Evolutionary conservation across 2,113 vertebrate genomes (phyloP).

Genomic region (Agelaius phoeniceus): DNA sequence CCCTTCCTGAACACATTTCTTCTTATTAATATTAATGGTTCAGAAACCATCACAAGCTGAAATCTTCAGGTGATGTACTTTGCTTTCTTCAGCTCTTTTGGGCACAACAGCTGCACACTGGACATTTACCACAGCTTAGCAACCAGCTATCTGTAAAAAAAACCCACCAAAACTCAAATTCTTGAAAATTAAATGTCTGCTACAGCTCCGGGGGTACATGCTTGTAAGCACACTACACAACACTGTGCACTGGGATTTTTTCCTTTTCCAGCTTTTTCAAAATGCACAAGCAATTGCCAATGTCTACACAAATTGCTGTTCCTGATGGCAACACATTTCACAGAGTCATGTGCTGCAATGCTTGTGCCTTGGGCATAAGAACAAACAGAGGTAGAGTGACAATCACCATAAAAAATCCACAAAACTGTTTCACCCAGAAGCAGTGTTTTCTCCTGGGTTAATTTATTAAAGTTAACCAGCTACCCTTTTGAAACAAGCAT

Average conservation of each 20-base stretch:
- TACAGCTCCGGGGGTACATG: constrained; percentile 30
- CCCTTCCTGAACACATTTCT: background rate
- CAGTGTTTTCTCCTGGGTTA: constrained; percentile 72
- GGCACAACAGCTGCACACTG: constrained; percentile 76
- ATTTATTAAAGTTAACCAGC: constrained; percentile 72
- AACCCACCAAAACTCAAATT: constrained; percentile 38
- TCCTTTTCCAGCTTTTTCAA: constrained; percentile 57
- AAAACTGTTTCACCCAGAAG: constrained; percentile 66
- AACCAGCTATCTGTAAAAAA: constrained; percentile 69
- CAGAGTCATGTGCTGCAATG: background rate
- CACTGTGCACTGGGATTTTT: background rate
- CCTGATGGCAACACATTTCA: constrained; percentile 27
- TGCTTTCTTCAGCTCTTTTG: constrained; percentile 57
- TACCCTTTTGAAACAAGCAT: constrained; percentile 47
- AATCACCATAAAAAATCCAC: constrained; percentile 65
- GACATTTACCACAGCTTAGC: constrained; percentile 73
- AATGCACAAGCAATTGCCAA: constrained; percentile 34
- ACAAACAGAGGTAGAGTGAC: constrained; percentile 55
- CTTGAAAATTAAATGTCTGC: constrained; percentile 43
- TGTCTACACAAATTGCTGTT: constrained; percentile 30
- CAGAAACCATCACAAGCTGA: background rate
- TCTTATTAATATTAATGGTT: background rate
- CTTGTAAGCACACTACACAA: constrained; percentile 41
- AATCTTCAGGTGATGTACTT: background rate
- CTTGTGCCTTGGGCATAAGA: background rate